Conservation (phyloP, 1,140 invertebrate genomes). For the Drosophila obscura region DNA sequence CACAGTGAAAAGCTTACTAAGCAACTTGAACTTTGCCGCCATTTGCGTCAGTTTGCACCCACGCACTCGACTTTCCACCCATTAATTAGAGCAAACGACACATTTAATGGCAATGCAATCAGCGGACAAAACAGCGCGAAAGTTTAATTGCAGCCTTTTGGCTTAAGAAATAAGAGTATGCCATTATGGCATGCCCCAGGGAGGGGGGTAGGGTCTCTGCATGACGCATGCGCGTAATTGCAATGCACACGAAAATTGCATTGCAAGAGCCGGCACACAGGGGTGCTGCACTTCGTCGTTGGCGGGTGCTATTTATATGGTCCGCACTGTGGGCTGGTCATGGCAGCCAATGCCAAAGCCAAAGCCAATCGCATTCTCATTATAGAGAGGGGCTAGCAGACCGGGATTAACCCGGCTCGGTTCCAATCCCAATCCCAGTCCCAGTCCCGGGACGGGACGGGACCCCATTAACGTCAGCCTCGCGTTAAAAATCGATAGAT, state of each 20-base stretch:
- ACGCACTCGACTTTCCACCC: conserved; percentile 23
- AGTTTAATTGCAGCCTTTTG: conserved; percentile 74
- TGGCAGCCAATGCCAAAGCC: conserved; percentile 31
- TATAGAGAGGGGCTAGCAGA: conserved; percentile 25
- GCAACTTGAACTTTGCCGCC: background rate
- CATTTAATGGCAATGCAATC: conserved; percentile 65
- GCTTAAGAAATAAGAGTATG: conserved; percentile 59
- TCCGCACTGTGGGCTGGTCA: conserved; percentile 44
- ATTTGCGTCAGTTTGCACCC: background rate
- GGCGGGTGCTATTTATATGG: conserved; percentile 52
- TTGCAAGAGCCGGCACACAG: conserved; percentile 2
- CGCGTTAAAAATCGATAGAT: conserved; percentile 83
- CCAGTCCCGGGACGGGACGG: background rate
- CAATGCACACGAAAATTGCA: conserved; percentile 52
- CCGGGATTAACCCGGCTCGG: background rate
- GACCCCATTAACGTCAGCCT: conserved; percentile 76
- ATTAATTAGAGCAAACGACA: conserved; percentile 66
- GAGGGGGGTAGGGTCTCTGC: conserved; percentile 9
- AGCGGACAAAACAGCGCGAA: conserved; percentile 71
- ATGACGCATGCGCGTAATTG: conserved; percentile 80
- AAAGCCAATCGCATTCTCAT: conserved; percentile 65
- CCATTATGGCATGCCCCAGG: conserved; percentile 57
- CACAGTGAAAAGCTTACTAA: no score
- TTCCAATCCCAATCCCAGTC: conserved; percentile 25
- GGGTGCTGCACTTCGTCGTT: no score